Conservation (phyloP, 1,140 invertebrate genomes). For the Lethocerus indicus region DNA sequence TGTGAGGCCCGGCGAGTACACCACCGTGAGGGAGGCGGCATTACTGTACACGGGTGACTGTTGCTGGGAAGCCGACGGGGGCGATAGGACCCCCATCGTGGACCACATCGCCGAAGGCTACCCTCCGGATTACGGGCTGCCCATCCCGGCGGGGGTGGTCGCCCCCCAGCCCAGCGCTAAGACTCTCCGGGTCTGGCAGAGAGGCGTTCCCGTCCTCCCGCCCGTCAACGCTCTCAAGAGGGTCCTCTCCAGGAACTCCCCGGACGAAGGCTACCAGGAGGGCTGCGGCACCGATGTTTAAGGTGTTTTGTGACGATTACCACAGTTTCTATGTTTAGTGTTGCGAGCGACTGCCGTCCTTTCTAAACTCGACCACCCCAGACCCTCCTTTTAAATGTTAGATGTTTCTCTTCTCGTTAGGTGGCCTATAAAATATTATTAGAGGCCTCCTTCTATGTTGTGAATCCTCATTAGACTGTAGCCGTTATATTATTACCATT, state of each 20-base stretch:
- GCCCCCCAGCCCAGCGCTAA: conserved; percentile 38
- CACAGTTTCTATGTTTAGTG: too few species aligned
- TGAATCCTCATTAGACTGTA: too few species aligned
- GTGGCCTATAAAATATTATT: too few species aligned
- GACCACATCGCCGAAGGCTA: conserved; percentile 42
- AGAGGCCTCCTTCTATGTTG: too few species aligned
- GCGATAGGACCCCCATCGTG: conserved; percentile 57
- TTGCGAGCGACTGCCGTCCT: too few species aligned
- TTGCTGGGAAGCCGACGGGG: conserved; percentile 35
- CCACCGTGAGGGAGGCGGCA: conserved; percentile 43
- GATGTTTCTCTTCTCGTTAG: too few species aligned
- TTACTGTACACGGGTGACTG: conserved; percentile 50
- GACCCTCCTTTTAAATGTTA: too few species aligned
- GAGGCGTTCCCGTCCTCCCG: conserved; percentile 61
- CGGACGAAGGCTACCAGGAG: conserved; percentile 82
- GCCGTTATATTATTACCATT: too few species aligned
- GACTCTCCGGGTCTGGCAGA: conserved; percentile 68
- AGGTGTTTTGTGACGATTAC: too few species aligned
- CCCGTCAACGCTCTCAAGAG: conserved; percentile 64
- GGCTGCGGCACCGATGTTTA: conserved; percentile 81
- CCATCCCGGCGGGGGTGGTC: conserved; percentile 32
- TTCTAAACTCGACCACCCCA: too few species aligned
- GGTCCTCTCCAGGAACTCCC: conserved; percentile 60
- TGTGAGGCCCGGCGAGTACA: conserved; percentile 33
- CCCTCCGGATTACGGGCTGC: conserved; percentile 60